phyloP scores from a whole-genome alignment of 2,888 invertebrate species.

The Trichogramma evanescens region DNA sequence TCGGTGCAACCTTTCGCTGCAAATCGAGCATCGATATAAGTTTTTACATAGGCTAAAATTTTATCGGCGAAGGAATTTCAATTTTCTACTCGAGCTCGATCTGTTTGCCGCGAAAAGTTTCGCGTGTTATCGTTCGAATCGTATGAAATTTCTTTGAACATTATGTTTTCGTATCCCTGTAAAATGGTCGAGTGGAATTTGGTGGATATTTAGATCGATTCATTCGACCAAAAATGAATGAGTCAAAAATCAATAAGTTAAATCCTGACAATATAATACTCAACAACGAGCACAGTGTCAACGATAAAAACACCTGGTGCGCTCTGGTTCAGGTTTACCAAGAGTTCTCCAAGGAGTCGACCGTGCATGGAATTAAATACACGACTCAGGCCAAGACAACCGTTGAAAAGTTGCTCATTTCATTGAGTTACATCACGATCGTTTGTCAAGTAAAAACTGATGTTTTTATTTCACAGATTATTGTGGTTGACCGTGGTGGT shows the following conservation, averaged over 20 bases:
- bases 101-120: no score
- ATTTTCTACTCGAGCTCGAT: no score
- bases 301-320: slow-evolving; percentile 15
- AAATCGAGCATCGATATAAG: no score
- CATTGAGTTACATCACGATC: not conserved
- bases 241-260: not conserved
- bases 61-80: no score
- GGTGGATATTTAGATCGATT: not conserved
- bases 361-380: slow-evolving; percentile 33
- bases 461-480: slow-evolving; percentile 21
- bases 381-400: slow-evolving; percentile 28
- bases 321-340: slow-evolving; percentile 26
- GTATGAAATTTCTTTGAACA: not conserved
- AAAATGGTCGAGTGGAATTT: slow-evolving; percentile 3
- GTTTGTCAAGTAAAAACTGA: not conserved
- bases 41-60: no score
- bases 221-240: not conserved
- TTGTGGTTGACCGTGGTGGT: slow-evolving; percentile 30
- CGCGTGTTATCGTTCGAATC: no score
- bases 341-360: slow-evolving; percentile 31
- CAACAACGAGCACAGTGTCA: not conserved
- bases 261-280: not conserved
- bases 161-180: not conserved
- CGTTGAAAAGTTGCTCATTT: slow-evolving; percentile 23
- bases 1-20: no score